Base-by-base conservation (phyloP, 2,797 vertebrate genomes). In the Poeciliopsis paucimaculata region DNA sequence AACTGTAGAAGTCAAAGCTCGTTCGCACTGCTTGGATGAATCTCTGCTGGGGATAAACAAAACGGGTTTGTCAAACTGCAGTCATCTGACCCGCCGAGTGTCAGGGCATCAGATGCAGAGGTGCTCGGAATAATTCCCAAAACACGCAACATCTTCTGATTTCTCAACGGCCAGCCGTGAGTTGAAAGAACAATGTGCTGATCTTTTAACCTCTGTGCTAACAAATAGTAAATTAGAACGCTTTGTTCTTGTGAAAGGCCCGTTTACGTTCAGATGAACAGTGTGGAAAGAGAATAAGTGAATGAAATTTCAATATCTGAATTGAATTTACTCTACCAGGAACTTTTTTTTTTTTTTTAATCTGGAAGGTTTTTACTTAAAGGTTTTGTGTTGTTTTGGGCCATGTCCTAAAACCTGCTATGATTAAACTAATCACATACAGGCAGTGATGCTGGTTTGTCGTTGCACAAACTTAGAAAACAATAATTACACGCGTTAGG, bases 61-160 rank as follows among this genome's bases (percentile, higher is more conserved):
- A 55, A 39, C 55, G 6, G 55, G 5, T 39, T 2, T 34, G 31
- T 45, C 6, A 34, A 77, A 83, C 12, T 34, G 81, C 47, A 77
- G 62, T 85, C 81, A 86, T 60, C 20, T 72, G 76, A 78, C 75
- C 75, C 5, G 20, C 74, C 2, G 2, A 72, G 41, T 16, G 39
- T 72, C 49, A 75, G 83, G 70, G 77, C 66, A 39, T 72, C 28
- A 41, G 39, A 43, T 74, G 41, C 43, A 43, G 9, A 80, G 55
- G 73, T 12, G 73, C 68, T 78, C 51, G 79, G 43, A 80, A 87
- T 77, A 91, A 82, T 87, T 90, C 85, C 90, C 60, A 86, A 77
- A 88, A 86, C 76, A 64, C 28, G 87, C 87, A 93, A 94, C 82
- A 74, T 23, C 20, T 76, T 26, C 46, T 90, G 66, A 70, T 70